A percentile compares a stretch with the other conserved stretches of the same genome.
phyloP scores from a whole-genome alignment of 2,888 invertebrate genomes.

The Drosophila rubida region DNA sequence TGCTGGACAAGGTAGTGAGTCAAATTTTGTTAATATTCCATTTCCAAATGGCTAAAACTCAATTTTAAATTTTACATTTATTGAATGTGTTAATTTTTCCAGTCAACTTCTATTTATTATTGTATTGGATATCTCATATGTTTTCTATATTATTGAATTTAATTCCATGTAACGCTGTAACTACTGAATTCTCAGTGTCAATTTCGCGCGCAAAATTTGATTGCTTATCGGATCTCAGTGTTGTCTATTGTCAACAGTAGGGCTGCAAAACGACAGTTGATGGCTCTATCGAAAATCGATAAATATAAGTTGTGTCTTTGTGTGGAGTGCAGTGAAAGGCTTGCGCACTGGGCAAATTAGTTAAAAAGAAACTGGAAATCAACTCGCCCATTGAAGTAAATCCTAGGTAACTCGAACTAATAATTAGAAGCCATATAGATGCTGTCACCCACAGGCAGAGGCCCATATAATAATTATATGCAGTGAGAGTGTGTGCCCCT shows the following conservation, averaged over 20 bases:
- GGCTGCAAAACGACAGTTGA: slow-evolving; percentile 29
- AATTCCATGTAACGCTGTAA: too few relatives aligned
- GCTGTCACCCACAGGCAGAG: slow-evolving; percentile 28
- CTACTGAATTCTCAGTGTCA: too few relatives aligned
- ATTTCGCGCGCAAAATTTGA: slow-evolving; percentile 19
- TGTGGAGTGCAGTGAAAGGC: slow-evolving; percentile 57
- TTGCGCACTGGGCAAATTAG: slow-evolving; percentile 57
- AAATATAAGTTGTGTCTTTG: slow-evolving; percentile 32
- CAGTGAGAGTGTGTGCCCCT: slow-evolving; percentile 19
- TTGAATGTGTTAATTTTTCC: too few relatives aligned
- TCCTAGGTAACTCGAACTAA: slow-evolving; percentile 60
- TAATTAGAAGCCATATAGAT: slow-evolving; percentile 55
- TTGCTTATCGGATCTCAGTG: slow-evolving; percentile 33
- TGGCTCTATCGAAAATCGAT: slow-evolving; percentile 35
- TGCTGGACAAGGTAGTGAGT: slow-evolving; percentile 94
- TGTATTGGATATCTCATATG: too few relatives aligned
- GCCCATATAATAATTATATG: not conserved
- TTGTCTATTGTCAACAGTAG: slow-evolving; percentile 22
- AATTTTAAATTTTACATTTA: too few relatives aligned
- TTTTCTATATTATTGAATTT: too few relatives aligned
- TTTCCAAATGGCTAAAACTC: too few relatives aligned
- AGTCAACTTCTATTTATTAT: too few relatives aligned
- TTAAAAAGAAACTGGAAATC: slow-evolving; percentile 56
- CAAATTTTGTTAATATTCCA: too few relatives aligned
- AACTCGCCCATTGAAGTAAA: slow-evolving; percentile 63